These are phyloP conservation scores for Caenorhabditis doughertyi DNA, from an alignment of 2,888 invertebrate species.

Conservation along the genomic window DNA sequence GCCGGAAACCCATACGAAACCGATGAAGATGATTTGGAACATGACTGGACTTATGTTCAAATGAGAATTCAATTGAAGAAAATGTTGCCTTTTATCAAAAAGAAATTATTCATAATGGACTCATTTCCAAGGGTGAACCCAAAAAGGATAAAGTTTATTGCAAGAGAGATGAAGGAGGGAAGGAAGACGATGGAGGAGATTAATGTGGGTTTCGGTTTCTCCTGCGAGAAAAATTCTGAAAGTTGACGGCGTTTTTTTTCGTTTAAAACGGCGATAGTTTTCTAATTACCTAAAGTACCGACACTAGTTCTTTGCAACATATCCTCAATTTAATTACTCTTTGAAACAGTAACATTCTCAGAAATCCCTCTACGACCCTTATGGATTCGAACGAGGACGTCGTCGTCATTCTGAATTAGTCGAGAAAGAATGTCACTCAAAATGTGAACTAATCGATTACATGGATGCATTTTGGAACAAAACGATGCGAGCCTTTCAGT, in stretches of 20 bases:
- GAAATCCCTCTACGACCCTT: background rate
- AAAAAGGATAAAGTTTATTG: background rate
- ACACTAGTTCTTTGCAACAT: too few species aligned
- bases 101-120: constrained; percentile 39
- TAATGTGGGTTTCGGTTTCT: constrained; percentile 1
- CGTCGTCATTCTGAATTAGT: background rate
- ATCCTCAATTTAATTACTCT: too few species aligned
- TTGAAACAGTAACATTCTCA: too few species aligned
- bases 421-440: constrained; percentile 13
- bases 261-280: background rate
- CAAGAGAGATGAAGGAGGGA: constrained; percentile 14
- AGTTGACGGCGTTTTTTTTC: too few species aligned
- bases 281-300: background rate
- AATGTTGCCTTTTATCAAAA: constrained; percentile 35
- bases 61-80: constrained; percentile 36
- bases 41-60: too few species aligned
- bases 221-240: too few species aligned
- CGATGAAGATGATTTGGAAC: too few species aligned
- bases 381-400: background rate
- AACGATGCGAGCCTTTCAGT: constrained; percentile 1
- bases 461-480: constrained; percentile 6
- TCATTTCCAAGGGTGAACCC: constrained; percentile 12
- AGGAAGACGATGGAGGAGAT: constrained; percentile 16
- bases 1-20: constrained; percentile 13
- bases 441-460: constrained; percentile 13